Percentiles rank a stretch among this genome's conserved stretches.
phyloP scores from a whole-genome alignment of 2,113 vertebrate genomes.

The Himantopus leucocephalus region DNA sequence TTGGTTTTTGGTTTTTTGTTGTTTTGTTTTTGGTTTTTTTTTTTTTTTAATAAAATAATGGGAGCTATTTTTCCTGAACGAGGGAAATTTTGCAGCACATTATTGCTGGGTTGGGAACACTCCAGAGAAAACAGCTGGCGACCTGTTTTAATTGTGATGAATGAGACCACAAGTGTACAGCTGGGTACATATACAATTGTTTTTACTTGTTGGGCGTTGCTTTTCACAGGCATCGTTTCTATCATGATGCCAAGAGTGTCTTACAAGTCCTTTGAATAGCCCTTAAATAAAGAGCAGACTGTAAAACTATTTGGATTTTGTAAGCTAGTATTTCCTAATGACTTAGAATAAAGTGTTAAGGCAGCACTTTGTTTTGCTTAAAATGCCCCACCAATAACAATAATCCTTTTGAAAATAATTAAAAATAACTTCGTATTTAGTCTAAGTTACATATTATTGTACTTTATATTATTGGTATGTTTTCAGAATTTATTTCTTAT shows the following conservation, averaged over 20 bases:
- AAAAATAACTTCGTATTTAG: not conserved
- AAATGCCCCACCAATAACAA: not conserved
- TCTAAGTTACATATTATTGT: not conserved
- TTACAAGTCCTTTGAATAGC: constrained; percentile 9
- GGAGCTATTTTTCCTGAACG: not conserved
- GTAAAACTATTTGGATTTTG: not conserved
- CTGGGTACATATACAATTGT: not conserved
- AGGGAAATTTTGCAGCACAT: not conserved
- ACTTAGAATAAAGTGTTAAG: not conserved
- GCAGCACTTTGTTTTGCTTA: not conserved
- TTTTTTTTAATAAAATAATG: not conserved
- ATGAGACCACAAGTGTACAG: not conserved
- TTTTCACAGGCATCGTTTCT: constrained; percentile 16
- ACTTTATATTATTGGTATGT: not conserved
- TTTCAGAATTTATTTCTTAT: not conserved
- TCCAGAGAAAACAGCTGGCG: constrained; percentile 12
- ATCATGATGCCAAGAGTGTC: not conserved
- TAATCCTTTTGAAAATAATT: not conserved
- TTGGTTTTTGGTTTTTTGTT: too few species aligned
- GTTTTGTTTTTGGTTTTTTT: not conserved
- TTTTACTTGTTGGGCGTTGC: not conserved
- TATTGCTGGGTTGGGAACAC: not conserved
- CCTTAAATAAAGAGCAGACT: constrained; percentile 28
- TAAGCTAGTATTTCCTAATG: not conserved
- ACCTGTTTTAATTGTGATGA: constrained; percentile 9